Evolutionary conservation across 37 sponge, comb jelly and placozoan genomes (phyloP), one percentile per base, ranked within the genome.

Genomic region (Aphrocallistes beatrix): DNA sequence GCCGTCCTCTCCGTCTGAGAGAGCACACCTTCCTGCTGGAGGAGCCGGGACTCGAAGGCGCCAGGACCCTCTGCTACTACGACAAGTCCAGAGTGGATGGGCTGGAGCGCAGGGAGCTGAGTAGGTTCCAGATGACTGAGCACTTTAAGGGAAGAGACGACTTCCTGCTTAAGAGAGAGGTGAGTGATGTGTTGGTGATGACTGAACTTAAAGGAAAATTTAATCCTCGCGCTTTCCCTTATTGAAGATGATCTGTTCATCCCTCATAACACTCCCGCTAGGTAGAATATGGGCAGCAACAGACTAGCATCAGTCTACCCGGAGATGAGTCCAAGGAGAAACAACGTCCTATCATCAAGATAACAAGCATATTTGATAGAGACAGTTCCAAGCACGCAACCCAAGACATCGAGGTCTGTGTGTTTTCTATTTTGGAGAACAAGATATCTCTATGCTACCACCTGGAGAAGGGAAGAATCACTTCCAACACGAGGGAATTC

Each of bases 11-110:
- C 1, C 87, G 32, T 38, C 88, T 81, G 51, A 81, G 82, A 93
- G 92, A 90, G 39, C 93, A 96, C 86, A 84, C 37, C 23, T 89
- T 89, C 84, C 89, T 87, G 49, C 86, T 69, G 38, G 38, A 86
- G 83, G 87, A 85, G 40, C 82, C 88, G 38, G 89, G 87, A 38
- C 81, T 85, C 38, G 82, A 84, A 48, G 51, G 83, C 0, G 81
- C 89, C 21, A 84, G 93, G 34, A 91, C 85, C 6, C 85, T 93
- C 89, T 39, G 50, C 36, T 93, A 91, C 82, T 91, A 90, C 42
- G 45, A 47, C 51, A 37, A 87, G 91, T 93, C 92, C 9, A 84
- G 98, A 82, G 93, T 92, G 1, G 98, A 97, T 90, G 93, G 98
- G 10, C 81, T 97, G 60, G 82, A 82, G 1, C 84, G 50, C 16